Percentiles rank a stretch among this genome's conserved stretches.
Evolutionary conservation across 2,888 invertebrate species (phyloP).

Genomic region (Halictus quadricinctus): DNA sequence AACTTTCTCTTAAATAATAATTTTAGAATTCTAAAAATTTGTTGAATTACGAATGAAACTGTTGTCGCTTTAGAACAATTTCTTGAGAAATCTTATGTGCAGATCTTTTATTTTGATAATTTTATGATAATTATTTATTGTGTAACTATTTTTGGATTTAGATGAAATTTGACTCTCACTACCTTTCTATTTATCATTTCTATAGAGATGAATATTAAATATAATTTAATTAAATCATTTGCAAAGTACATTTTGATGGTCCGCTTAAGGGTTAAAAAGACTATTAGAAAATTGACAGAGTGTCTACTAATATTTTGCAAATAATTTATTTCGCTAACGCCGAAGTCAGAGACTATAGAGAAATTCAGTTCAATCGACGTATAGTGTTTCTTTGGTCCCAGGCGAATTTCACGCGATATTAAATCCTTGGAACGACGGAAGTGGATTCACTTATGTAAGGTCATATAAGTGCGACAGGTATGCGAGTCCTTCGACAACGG

Average conservation of each 20-base stretch:
- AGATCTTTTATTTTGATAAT: too few relatives aligned
- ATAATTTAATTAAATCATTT: background rate
- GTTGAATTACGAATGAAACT: too few relatives aligned
- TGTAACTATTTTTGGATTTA: too few relatives aligned
- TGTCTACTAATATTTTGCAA: background rate
- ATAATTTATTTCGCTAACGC: background rate
- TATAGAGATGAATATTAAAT: background rate
- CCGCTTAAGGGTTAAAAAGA: background rate
- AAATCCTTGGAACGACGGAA: conserved; percentile 62
- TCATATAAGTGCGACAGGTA: conserved; percentile 50
- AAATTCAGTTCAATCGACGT: background rate
- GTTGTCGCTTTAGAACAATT: too few relatives aligned
- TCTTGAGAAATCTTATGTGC: too few relatives aligned
- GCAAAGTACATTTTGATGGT: background rate
- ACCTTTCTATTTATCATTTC: too few relatives aligned
- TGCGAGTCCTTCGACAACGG: conserved; percentile 41
- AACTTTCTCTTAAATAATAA: too few relatives aligned
- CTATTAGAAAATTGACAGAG: background rate
- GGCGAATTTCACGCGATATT: background rate
- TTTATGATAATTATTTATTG: too few relatives aligned
- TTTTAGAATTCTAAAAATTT: too few relatives aligned
- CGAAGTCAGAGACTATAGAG: background rate
- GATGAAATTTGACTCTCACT: too few relatives aligned
- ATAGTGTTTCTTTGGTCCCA: background rate
- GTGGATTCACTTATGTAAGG: conserved; percentile 51